phyloP scores from a whole-genome alignment of 1,140 invertebrate genomes.

The Formica exsecta region DNA sequence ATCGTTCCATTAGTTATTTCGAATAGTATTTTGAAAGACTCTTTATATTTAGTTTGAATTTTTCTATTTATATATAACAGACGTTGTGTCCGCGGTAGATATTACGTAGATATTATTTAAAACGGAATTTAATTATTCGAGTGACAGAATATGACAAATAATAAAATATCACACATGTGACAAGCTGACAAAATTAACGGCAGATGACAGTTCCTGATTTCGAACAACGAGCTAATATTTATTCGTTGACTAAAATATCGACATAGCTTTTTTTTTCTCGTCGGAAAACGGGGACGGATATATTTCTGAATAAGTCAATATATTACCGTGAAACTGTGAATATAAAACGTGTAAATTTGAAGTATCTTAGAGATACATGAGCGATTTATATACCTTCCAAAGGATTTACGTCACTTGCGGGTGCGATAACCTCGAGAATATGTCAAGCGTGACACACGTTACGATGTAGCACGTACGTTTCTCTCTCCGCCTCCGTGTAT shows the following conservation, averaged over 20 bases:
- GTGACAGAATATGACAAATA: not conserved
- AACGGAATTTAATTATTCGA: conserved; percentile 5
- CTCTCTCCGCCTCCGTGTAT: conserved; percentile 16
- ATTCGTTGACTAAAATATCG: conserved; percentile 9
- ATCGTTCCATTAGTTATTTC: conserved; percentile 15
- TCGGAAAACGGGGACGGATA: not conserved
- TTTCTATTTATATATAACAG: no score
- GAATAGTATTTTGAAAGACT: not conserved
- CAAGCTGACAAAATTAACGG: not conserved
- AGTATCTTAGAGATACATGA: conserved; percentile 15
- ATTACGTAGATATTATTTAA: not conserved
- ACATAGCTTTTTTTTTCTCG: not conserved
- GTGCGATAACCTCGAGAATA: conserved; percentile 40
- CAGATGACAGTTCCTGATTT: not conserved
- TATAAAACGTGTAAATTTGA: conserved; percentile 40
- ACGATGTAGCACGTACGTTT: not conserved
- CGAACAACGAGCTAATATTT: not conserved
- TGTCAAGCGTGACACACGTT: not conserved
- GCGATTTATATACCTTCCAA: conserved; percentile 44
- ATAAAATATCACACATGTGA: not conserved
- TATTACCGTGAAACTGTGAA: conserved; percentile 18
- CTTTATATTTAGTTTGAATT: no score
- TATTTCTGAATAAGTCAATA: conserved; percentile 35
- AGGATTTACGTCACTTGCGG: conserved; percentile 28
- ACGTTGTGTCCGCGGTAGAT: not conserved